Conservation (phyloP, 2,113 vertebrate species). For the Steatornis caripensis region DNA sequence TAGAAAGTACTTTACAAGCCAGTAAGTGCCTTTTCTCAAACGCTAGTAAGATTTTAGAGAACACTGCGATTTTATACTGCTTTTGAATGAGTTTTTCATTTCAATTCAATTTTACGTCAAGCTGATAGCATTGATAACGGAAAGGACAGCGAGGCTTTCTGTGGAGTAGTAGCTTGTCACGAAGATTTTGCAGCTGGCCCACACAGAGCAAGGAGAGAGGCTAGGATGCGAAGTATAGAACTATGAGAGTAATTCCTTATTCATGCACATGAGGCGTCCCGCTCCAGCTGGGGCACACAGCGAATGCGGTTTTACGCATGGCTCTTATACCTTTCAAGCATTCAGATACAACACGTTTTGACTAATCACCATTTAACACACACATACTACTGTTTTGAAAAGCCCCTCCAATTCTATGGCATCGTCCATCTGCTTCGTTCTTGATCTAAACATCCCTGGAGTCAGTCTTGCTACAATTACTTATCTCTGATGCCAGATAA, state of each 20-base stretch:
- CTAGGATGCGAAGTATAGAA: background rate
- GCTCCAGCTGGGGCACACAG: fast-evolving
- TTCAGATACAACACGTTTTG: background rate
- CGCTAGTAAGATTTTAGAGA: background rate
- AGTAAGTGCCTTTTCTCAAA: background rate
- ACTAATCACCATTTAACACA: background rate
- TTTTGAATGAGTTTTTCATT: background rate
- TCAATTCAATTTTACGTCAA: background rate
- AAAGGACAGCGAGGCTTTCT: background rate
- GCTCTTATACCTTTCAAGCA: background rate
- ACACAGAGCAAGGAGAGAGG: background rate
- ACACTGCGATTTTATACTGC: background rate
- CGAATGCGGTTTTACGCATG: fast-evolving
- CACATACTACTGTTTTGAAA: background rate
- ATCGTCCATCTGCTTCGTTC: background rate
- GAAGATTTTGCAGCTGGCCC: background rate
- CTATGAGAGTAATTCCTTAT: background rate
- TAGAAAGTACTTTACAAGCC: background rate
- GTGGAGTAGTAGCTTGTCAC: background rate
- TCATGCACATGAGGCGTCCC: fast-evolving
- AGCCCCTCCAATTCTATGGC: background rate
- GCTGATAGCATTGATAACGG: background rate
- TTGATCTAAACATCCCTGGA: background rate
- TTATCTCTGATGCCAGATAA: background rate
- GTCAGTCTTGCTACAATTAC: background rate